Conservation (phyloP, 2,797 vertebrate species). For the Graptemys geographica region DNA sequence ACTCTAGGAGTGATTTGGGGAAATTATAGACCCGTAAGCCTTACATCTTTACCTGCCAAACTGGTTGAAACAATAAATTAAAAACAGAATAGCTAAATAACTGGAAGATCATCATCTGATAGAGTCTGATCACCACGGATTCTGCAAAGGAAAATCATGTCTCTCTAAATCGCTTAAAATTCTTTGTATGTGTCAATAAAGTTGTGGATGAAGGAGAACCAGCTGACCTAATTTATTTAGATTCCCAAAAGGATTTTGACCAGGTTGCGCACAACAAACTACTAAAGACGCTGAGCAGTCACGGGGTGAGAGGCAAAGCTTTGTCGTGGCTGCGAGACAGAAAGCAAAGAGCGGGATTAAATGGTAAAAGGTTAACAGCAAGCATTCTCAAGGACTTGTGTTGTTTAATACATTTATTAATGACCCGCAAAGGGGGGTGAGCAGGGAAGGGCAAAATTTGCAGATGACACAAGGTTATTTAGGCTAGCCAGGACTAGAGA, state of each 20-base stretch:
- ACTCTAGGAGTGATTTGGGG: background rate
- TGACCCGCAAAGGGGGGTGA: background rate
- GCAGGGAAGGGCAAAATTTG: too few relatives aligned
- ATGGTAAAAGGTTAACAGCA: background rate
- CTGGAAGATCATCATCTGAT: background rate
- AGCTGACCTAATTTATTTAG: too few relatives aligned
- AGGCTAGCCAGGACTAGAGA: too few relatives aligned
- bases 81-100: background rate
- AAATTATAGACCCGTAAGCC: background rate
- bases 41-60: background rate
- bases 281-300: background rate
- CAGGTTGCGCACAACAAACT: background rate
- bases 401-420: background rate
- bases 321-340: background rate
- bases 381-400: background rate
- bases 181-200: background rate
- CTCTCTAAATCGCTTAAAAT: too few relatives aligned
- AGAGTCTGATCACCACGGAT: background rate
- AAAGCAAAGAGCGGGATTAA: background rate
- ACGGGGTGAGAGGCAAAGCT: background rate
- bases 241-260: background rate
- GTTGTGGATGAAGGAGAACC: background rate
- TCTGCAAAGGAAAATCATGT: background rate
- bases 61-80: background rate
- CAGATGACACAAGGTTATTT: too few relatives aligned